A percentile compares a stretch with the other conserved stretches of the same genome.
Evolutionary conservation across 1,140 invertebrate genomes (phyloP).

Genomic region (Diachasma alloeum): DNA sequence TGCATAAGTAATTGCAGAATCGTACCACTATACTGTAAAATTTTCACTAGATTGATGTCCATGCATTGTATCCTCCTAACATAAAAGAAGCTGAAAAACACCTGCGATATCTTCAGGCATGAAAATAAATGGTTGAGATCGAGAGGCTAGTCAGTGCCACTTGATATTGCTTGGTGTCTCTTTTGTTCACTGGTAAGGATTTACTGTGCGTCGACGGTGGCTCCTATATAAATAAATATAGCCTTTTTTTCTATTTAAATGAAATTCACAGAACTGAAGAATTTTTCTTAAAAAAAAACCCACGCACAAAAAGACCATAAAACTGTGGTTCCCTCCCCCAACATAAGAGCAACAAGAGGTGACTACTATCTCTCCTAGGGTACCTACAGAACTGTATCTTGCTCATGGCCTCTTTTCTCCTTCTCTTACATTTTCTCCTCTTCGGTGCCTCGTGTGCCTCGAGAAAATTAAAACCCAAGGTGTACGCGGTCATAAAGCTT

Average conservation of each 20-base stretch:
- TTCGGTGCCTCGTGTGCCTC: neutral
- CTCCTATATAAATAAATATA: neutral
- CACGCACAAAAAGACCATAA: neutral
- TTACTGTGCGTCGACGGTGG: neutral
- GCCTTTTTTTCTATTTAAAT: neutral
- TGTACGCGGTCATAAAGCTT: constrained; percentile 16
- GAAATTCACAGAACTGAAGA: neutral
- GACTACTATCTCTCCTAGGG: too few relatives aligned
- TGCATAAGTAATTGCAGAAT: too few relatives aligned
- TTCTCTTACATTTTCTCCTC: neutral
- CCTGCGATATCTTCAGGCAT: neutral
- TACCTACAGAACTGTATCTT: neutral
- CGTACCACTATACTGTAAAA: too few relatives aligned
- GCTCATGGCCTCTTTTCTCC: neutral
- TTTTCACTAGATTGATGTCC: neutral
- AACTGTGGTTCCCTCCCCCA: too few relatives aligned
- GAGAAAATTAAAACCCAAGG: constrained; percentile 11
- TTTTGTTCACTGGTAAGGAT: constrained; percentile 5
- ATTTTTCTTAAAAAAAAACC: neutral
- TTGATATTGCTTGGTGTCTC: constrained; percentile 7
- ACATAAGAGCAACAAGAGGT: too few relatives aligned
- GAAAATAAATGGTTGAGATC: constrained; percentile 8
- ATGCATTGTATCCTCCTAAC: neutral
- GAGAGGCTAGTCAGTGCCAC: constrained; percentile 7
- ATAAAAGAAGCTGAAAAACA: neutral